Conservation (phyloP, 2,888 invertebrate genomes). For the Bellardia pandia region DNA sequence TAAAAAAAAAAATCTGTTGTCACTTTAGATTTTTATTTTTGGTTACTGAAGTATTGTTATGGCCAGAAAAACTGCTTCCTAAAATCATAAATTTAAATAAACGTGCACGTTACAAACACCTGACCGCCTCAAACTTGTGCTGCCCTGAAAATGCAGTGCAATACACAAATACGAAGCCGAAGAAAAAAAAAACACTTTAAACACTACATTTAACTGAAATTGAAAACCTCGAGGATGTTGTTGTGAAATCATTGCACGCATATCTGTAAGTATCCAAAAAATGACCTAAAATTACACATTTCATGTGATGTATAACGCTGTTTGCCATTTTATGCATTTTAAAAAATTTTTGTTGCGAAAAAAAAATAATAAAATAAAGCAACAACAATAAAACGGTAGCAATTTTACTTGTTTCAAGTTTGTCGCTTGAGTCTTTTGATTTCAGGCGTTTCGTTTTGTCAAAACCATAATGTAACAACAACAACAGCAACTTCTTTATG, state of each 20-base stretch:
- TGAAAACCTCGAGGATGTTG: conserved; percentile 71
- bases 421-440: conserved; percentile 72
- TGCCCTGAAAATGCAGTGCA: conserved; percentile 1
- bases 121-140: conserved; percentile 58
- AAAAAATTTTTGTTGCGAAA: background rate
- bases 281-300: conserved; percentile 71
- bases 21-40: conserved; percentile 73
- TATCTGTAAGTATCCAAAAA: conserved; percentile 61
- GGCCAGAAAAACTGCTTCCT: conserved; percentile 49
- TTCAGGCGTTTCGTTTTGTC: conserved; percentile 38
- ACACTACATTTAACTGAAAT: conserved; percentile 55
- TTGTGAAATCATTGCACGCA: conserved; percentile 71
- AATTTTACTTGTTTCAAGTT: conserved; percentile 50
- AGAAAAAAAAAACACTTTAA: conserved; percentile 20
- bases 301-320: conserved; percentile 64
- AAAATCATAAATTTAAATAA: conserved; percentile 69
- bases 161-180: background rate
- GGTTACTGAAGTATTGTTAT: conserved; percentile 47
- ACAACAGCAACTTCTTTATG: conserved; percentile 27
- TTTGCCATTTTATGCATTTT: conserved; percentile 49
- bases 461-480: conserved; percentile 36
- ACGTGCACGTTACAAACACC: conserved; percentile 48
- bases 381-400: conserved; percentile 41
- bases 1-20: conserved; percentile 52
- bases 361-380: conserved; percentile 15